These are phyloP conservation scores for Romanomermis culicivorax DNA, from an alignment of 2,888 invertebrate species.

Conservation along the genomic window DNA sequence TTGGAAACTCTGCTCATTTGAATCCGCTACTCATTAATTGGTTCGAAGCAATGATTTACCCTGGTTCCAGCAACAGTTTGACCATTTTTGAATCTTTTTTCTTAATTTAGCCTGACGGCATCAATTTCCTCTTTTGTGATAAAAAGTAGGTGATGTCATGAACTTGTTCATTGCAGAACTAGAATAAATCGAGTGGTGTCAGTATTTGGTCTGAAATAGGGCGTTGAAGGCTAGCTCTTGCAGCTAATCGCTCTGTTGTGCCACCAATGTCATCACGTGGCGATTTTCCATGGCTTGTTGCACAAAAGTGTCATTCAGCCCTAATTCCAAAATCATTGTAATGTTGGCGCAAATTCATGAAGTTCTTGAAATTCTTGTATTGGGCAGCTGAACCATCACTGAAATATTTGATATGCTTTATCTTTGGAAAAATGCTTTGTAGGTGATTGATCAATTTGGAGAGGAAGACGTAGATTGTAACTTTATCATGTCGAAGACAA, in stretches of 20 bases:
- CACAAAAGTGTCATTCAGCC: neutral
- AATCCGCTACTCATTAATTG: neutral
- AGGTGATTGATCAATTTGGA: neutral
- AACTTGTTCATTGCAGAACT: neutral
- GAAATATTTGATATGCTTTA: neutral
- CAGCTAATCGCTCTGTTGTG: neutral
- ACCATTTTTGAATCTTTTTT: neutral
- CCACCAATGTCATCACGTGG: neutral
- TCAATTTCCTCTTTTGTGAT: neutral
- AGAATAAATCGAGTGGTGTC: neutral
- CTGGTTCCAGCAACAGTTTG: neutral
- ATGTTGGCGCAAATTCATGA: neutral
- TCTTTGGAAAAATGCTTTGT: neutral
- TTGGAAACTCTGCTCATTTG: neutral
- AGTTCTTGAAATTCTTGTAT: slow-evolving; percentile 1
- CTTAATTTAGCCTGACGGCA: neutral
- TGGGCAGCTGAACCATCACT: slow-evolving; percentile 5
- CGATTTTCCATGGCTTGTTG: neutral
- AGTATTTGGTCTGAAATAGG: neutral
- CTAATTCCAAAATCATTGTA: neutral
- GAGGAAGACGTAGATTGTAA: neutral
- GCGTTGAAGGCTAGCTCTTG: neutral
- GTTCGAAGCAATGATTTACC: neutral
- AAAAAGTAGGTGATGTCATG: neutral
- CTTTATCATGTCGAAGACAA: neutral